Percentiles rank a stretch among this genome's conserved stretches.
Evolutionary conservation across 2,888 invertebrate genomes (phyloP).

Genomic region (Metellina segmentata): DNA sequence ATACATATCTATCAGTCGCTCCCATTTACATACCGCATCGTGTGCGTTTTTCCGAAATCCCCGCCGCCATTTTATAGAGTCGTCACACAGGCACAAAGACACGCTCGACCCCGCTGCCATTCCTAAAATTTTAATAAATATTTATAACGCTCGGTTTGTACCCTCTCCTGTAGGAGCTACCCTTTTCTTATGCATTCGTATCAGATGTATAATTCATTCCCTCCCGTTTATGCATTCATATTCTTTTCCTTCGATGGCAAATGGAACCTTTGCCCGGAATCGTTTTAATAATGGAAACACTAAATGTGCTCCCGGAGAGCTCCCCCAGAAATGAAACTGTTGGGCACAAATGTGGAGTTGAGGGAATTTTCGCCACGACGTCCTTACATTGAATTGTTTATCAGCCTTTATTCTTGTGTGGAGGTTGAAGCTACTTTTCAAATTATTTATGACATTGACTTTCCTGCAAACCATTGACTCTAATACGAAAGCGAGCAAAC

Average conservation of each 20-base stretch:
- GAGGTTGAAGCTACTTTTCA: too few relatives aligned
- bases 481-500: too few relatives aligned
- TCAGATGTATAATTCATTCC: slow-evolving; percentile 67
- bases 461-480: too few relatives aligned
- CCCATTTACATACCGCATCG: slow-evolving; percentile 47
- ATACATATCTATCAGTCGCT: slow-evolving; percentile 42
- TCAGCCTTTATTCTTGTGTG: too few relatives aligned
- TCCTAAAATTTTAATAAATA: slow-evolving; percentile 76
- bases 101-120: slow-evolving; percentile 22
- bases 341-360: too few relatives aligned
- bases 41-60: not conserved
- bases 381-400: too few relatives aligned
- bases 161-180: not conserved
- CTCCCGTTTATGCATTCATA: slow-evolving; percentile 57
- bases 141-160: slow-evolving; percentile 59
- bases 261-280: slow-evolving; percentile 16
- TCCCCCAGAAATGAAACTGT: too few relatives aligned
- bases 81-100: too few relatives aligned
- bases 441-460: too few relatives aligned
- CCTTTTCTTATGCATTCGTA: slow-evolving; percentile 18
- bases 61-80: not conserved
- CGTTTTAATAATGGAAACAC: slow-evolving; percentile 60
- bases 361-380: too few relatives aligned
- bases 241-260: slow-evolving; percentile 29
- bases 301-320: slow-evolving; percentile 39